Percentiles rank a stretch among this genome's conserved stretches.
Evolutionary conservation across 2,888 invertebrate genomes (phyloP).

Genomic region (Ariolimax columbianus): DNA sequence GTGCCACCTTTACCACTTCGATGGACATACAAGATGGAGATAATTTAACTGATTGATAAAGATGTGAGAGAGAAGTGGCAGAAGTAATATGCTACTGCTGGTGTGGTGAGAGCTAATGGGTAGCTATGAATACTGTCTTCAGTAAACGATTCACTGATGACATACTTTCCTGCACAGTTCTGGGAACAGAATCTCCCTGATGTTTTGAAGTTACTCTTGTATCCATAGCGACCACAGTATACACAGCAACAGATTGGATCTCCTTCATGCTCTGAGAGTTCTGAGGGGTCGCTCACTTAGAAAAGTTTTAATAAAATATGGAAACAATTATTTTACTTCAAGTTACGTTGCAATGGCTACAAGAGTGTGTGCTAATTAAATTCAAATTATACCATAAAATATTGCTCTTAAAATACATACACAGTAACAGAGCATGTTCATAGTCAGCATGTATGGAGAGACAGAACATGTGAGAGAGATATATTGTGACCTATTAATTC

Average conservation of each 20-base stretch:
- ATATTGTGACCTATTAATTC: too few species aligned
- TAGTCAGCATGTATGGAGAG: too few species aligned
- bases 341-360: background rate
- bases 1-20: too few species aligned
- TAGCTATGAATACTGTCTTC: background rate
- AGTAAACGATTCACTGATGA: background rate
- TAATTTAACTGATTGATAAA: too few species aligned
- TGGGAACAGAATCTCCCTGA: constrained; percentile 84
- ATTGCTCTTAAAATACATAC: too few species aligned
- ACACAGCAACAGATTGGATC: constrained; percentile 85
- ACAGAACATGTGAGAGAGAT: too few species aligned
- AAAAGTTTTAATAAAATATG: background rate
- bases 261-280: constrained; percentile 81
- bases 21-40: too few species aligned
- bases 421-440: too few species aligned
- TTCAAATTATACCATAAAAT: too few species aligned
- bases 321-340: too few species aligned
- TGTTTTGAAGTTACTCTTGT: constrained; percentile 89
- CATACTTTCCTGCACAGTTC: constrained; percentile 81
- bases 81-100: background rate
- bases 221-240: constrained; percentile 91
- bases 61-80: background rate
- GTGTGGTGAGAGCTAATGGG: background rate
- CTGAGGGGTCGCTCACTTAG: constrained; percentile 39
- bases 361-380: background rate